A percentile compares a stretch with the other conserved stretches of the same genome.
phyloP scores from a whole-genome alignment of 2,113 vertebrate species.

The Phoxinus phoxinus region DNA sequence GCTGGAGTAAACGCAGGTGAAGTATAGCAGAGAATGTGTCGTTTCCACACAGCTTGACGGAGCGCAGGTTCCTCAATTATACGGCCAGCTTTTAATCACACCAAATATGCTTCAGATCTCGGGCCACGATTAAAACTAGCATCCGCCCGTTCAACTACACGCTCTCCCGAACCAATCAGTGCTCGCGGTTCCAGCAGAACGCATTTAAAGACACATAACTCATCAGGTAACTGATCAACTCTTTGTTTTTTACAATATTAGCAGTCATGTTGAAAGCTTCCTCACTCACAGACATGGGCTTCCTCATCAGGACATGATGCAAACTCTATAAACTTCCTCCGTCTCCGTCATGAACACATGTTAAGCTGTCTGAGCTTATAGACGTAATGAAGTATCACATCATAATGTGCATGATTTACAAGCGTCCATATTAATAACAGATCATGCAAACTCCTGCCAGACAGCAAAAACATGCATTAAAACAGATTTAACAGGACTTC shows the following conservation, averaged over 20 bases:
- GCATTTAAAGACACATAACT: not conserved
- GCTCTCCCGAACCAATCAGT: constrained; percentile 59
- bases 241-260: not conserved
- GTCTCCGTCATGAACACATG: not conserved
- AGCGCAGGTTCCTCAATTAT: constrained; percentile 72
- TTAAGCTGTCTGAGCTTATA: not conserved
- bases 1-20: constrained; percentile 53
- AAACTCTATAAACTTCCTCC: not conserved
- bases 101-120: constrained; percentile 68
- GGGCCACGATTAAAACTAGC: constrained; percentile 65
- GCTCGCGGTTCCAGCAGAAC: constrained; percentile 52
- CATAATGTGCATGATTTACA: constrained; percentile 32
- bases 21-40: constrained; percentile 67
- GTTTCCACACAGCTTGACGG: constrained; percentile 67
- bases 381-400: not conserved
- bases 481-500: not conserved
- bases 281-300: not conserved
- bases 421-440: not conserved
- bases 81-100: constrained; percentile 72
- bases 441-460: not conserved
- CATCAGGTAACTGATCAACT: not conserved
- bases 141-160: constrained; percentile 47
- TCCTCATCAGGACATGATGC: not conserved
- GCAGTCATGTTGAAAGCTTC: not conserved
- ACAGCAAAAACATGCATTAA: not conserved